These are phyloP conservation scores for Nymphalis io DNA, from an alignment of 1,140 invertebrate species.

Conservation along the genomic window DNA sequence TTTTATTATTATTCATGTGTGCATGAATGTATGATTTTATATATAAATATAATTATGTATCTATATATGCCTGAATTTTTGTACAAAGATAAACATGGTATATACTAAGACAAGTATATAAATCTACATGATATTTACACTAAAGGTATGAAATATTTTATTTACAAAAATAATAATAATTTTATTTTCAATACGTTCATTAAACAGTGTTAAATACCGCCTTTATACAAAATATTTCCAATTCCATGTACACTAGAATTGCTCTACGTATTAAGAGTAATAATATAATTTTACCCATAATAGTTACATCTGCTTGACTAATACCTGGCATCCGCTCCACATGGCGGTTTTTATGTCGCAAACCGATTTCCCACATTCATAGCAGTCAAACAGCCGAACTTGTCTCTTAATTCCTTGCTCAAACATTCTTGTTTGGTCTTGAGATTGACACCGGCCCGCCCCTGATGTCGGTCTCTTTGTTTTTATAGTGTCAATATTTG, in stretches of 20 bases:
- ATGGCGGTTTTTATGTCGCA: slow-evolving; percentile 42
- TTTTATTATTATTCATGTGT: too few species aligned
- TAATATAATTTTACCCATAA: background rate
- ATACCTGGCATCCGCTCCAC: slow-evolving; percentile 35
- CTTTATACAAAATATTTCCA: background rate
- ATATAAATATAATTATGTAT: too few species aligned
- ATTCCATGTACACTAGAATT: background rate
- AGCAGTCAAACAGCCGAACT: slow-evolving; percentile 52
- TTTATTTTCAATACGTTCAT: too few species aligned
- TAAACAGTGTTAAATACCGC: too few species aligned
- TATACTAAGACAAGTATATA: too few species aligned
- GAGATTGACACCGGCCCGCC: slow-evolving; percentile 68
- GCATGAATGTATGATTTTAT: too few species aligned
- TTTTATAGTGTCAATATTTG: slow-evolving; percentile 74
- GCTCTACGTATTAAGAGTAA: background rate
- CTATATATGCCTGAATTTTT: too few species aligned
- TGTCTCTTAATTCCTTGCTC: slow-evolving; percentile 74
- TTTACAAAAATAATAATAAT: too few species aligned
- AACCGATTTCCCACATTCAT: slow-evolving; percentile 50
- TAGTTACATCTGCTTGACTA: slow-evolving; percentile 25
- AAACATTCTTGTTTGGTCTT: slow-evolving; percentile 72
- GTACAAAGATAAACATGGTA: too few species aligned
- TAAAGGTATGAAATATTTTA: too few species aligned
- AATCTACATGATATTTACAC: too few species aligned
- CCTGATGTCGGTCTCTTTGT: slow-evolving; percentile 66